phyloP scores from a whole-genome alignment of 2,888 invertebrate species.

The Sesia bembeciformis region DNA sequence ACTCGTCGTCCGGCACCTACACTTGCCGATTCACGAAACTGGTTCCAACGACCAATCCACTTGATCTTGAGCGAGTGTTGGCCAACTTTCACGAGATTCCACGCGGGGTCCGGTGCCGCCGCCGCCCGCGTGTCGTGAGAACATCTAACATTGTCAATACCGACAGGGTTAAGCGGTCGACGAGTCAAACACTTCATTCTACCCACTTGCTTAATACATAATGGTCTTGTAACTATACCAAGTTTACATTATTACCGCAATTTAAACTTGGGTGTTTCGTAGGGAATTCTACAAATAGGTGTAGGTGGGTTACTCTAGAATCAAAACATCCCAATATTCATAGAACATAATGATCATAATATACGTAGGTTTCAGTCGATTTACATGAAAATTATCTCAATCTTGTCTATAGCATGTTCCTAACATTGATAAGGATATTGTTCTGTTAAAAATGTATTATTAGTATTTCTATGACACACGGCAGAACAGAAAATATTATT shows the following conservation, averaged over 20 bases:
- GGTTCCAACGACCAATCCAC: slow-evolving; percentile 48
- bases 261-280: too few species aligned
- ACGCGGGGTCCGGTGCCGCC: slow-evolving; percentile 24
- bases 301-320: too few species aligned
- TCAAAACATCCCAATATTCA: too few species aligned
- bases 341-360: too few species aligned
- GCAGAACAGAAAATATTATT: too few species aligned
- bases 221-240: not conserved
- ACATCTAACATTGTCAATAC: slow-evolving; percentile 6
- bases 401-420: too few species aligned
- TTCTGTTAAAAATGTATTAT: too few species aligned
- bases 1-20: slow-evolving; percentile 23
- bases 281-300: too few species aligned
- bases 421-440: too few species aligned
- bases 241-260: not conserved
- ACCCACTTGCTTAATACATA: not conserved
- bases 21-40: slow-evolving; percentile 62
- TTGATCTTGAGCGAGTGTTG: slow-evolving; percentile 51
- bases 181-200: not conserved
- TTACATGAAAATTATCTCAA: too few species aligned
- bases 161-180: slow-evolving; percentile 1
- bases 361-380: too few species aligned
- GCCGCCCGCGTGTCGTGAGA: slow-evolving; percentile 23
- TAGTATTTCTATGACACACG: too few species aligned
- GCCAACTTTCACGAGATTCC: slow-evolving; percentile 73